Base-by-base conservation (phyloP, 2,113 vertebrate genomes). In the Aramus guarauna region DNA sequence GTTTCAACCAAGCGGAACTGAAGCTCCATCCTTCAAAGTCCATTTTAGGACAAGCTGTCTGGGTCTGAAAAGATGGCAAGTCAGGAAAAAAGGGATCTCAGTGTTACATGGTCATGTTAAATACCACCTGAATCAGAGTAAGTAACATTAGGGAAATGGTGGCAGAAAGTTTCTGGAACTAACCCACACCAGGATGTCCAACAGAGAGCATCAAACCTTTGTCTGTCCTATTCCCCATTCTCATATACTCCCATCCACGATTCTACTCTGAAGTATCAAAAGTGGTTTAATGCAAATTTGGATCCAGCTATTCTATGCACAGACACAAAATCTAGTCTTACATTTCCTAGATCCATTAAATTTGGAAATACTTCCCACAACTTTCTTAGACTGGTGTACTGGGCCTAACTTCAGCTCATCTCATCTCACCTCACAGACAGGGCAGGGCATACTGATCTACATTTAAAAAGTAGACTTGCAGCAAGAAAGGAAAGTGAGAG, bases 141-240 rank as follows among this genome's bases (percentile, higher is more conserved):
- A 62, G 15, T 48, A 24, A 21, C n/a, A 45, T 14, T 6, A 68
- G 22, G 23, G 19, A 45, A 75, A 53, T 1, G 3, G 6, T 45
- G 53, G 4, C 6, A 12, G 37, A 10, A 76, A 62, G 12, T 7
- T 56, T 37, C 48, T 43, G 34, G 41, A 90, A 67, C 1, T 17
- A 17, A 72, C 9, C 19, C 37, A 59, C 32, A 17, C 8, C 32
- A 21, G 39, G 6, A 18, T 76, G 67, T 69, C 53, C 50, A 88
- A 20, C 4, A 17, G 12, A 5, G 0, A 79, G 30, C 30, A 56
- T 20, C 36, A 76, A 67, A 50, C 3, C 5, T 7, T 22, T 11
- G 1, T 5, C 4, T 4, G 6, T 26, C 13, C 29, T 26, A 2
- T n/a, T 72, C 9, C 24, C 14, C 15, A 10, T 11, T 19, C 18